Percentiles rank a stretch among this genome's conserved stretches.
Conservation (phyloP, 1,140 invertebrate genomes). For the Bradynema listronoti region DNA sequence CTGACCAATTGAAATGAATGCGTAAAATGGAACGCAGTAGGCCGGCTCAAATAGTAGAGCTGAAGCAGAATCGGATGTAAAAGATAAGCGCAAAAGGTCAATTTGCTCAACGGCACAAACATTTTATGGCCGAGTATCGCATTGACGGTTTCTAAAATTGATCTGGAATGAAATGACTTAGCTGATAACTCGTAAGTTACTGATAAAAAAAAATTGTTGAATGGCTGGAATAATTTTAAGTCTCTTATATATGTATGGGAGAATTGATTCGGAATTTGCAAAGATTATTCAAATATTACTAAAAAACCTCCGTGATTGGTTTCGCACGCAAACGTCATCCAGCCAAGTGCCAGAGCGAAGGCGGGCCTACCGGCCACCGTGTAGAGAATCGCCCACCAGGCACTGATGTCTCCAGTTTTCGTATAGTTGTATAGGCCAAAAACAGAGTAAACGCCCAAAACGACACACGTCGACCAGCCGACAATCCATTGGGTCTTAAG, state of each 20-base stretch:
- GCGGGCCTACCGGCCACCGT: constrained; percentile 74
- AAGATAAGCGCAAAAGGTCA: constrained; percentile 61
- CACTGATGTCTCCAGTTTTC: constrained; percentile 53
- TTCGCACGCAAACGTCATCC: constrained; percentile 80
- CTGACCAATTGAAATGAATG: constrained; percentile 53
- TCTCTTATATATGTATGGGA: too few species aligned
- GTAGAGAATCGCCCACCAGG: constrained; percentile 65
- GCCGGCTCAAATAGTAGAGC: constrained; percentile 51
- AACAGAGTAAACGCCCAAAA: constrained; percentile 52
- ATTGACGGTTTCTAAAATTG: constrained; percentile 33
- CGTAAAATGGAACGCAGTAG: constrained; percentile 56
- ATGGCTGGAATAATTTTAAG: not conserved
- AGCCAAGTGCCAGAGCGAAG: constrained; percentile 74
- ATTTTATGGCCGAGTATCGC: constrained; percentile 58
- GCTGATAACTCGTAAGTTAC: too few species aligned
- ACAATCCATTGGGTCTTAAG: constrained; percentile 37
- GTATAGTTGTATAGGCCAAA: constrained; percentile 53
- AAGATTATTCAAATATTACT: too few species aligned
- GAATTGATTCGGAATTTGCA: too few species aligned
- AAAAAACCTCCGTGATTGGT: constrained; percentile 79
- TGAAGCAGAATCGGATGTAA: constrained; percentile 60
- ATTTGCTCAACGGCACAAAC: constrained; percentile 58
- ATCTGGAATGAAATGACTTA: too few species aligned
- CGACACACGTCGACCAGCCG: constrained; percentile 37
- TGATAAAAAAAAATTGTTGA: constrained; percentile 4